Evolutionary conservation across 2,888 invertebrate genomes (phyloP), one percentile per base, ranked within the genome.

Genomic region (Melanostoma mellinum): DNA sequence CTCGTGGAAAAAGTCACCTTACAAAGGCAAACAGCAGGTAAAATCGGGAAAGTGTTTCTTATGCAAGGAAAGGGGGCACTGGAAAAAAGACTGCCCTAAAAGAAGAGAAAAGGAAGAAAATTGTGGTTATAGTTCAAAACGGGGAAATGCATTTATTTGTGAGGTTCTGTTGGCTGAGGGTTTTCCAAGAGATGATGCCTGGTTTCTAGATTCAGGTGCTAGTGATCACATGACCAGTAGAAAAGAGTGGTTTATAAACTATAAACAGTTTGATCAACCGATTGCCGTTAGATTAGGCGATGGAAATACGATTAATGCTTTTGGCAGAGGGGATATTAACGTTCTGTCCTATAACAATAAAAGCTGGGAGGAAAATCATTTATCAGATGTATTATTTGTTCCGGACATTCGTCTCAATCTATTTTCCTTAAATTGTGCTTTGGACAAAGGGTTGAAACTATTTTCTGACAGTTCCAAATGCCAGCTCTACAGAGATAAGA

Each of bases 331-430:
- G 2, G 53, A 55, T n/a, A 55, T 55, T n/a, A 55, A 55, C 36
- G 38, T 52, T 52, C 8, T 52, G 33, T 52, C 33, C 2, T 52
- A n/a, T 10, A 32, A n/a, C n/a, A 52, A 52, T 52, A n/a, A 8
- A n/a, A 6, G n/a, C 2, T 55, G 55, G 55, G 36, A 38, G 30
- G 42, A 58, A 58, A 58, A 42, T 58, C 40, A 58, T 38, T 30
- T 55, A 9, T 8, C 55, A 0, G 55, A 38, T 38, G 38, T 38
- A 38, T 20, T 1, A 20, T 20, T 20, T 20, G 20, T 20, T 20
- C 20, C 20, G 20, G 20, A 20, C 20, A 33, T 52, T 52, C 52
- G 52, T 52, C 33, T 52, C 2, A 52, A 52, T 2, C 32, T 52
- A n/a, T 52, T 52, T 52, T 52, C 52, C 0, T 30, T 35, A 5